Evolutionary conservation across 2,797 vertebrate species (phyloP).

Genomic region (Spheniscus humboldti): DNA sequence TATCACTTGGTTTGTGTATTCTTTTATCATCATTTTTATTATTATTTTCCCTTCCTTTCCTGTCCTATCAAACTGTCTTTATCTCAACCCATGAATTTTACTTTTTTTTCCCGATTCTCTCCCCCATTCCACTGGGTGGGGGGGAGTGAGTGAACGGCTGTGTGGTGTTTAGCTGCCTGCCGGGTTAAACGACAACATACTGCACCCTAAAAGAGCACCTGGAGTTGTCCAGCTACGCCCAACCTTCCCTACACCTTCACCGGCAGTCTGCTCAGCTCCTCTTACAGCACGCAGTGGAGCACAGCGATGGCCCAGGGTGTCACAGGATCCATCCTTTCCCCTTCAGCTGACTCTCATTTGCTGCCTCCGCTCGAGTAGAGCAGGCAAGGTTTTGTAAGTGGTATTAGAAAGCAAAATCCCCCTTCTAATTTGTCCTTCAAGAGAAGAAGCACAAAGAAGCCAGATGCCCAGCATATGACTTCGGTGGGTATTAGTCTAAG

Average conservation of each 20-base stretch:
- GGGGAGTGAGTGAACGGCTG: too few species aligned
- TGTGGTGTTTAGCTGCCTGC: too few species aligned
- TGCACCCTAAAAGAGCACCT: neutral
- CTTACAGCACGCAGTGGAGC: neutral
- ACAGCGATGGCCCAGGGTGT: neutral
- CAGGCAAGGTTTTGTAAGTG: neutral
- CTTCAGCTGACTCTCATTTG: neutral
- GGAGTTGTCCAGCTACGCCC: neutral
- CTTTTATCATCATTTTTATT: too few species aligned
- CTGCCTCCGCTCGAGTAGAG: neutral
- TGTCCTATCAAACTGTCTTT: too few species aligned
- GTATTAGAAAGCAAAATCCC: neutral
- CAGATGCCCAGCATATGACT: constrained; percentile 26
- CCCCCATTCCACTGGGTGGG: too few species aligned
- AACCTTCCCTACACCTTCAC: neutral
- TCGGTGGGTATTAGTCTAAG: neutral
- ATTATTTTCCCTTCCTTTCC: too few species aligned
- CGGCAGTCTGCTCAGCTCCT: neutral
- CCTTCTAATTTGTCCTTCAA: neutral
- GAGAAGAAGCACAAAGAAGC: neutral
- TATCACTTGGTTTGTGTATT: too few species aligned
- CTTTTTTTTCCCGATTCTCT: too few species aligned
- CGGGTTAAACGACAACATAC: too few species aligned
- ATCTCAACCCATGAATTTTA: too few species aligned
- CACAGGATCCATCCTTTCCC: neutral